Evolutionary conservation across 2,113 vertebrate species (phyloP), one percentile per base, ranked within the genome.

Genomic region (Petroica traversi): DNA sequence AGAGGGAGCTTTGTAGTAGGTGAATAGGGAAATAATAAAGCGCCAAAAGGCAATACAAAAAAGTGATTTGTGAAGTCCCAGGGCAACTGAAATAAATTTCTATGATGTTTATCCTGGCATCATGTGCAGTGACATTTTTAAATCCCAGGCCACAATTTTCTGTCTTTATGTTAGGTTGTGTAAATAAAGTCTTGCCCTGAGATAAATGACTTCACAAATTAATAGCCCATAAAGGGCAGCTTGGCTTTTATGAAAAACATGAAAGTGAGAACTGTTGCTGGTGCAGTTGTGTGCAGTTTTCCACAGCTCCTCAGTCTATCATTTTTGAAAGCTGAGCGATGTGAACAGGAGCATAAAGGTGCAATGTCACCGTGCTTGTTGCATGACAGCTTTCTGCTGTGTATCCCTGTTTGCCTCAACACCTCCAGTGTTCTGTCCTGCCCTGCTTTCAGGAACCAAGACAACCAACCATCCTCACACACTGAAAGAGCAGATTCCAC

Each of bases 131-230:
- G 89, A 85, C 89, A 89, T 89, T 87, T 94, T 87, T 49, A 57
- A 89, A 81, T 91, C 74, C 46, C 1, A 2, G 76, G 58, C 66
- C 80, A 85, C 71, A 82, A 41, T 57, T 55, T 54, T 51, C 26
- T 58, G 64, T 43, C 59, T 67, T 85, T 67, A 29, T 34, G 43
- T 59, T 89, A 82, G 46, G 40, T 31, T 77, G 71, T 90, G 75
- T 73, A 94, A 80, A 90, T 57, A 80, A 46, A 76, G 59, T 15
- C 67, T 48, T 90, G 73, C 57, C 69, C 57, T 45, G 80, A 84
- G 64, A 95, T 45, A 93, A 96, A 93, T 28, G 8, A 66, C 64
- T 92, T 83, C 29, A 67, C 77, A 87, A 90, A 95, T 92, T 88
- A 95, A 85, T 75, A 95, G 77, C 52, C 73, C 69, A 82, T 84